Percentiles rank a stretch among this genome's conserved stretches.
Conservation (phyloP, 1,140 invertebrate genomes). For the Drosophila burlai region DNA sequence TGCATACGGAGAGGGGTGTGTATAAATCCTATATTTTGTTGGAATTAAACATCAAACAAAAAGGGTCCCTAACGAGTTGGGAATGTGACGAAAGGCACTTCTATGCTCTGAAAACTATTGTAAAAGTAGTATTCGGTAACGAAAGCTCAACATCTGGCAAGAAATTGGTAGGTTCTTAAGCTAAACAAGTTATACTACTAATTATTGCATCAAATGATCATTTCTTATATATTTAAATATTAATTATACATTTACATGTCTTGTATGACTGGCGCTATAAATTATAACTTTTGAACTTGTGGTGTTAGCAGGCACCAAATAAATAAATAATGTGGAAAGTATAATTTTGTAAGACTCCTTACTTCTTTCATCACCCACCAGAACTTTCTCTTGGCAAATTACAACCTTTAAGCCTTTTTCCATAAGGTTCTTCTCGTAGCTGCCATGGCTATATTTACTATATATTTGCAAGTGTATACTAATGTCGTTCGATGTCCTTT, state of each 20-base stretch:
- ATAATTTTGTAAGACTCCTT: too few relatives aligned
- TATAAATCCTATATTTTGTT: slow-evolving; percentile 19
- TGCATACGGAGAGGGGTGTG: neutral
- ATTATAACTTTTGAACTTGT: too few relatives aligned
- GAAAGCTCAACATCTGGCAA: neutral
- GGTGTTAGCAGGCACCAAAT: too few relatives aligned
- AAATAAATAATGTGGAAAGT: too few relatives aligned
- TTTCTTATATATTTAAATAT: too few relatives aligned
- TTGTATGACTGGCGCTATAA: too few relatives aligned
- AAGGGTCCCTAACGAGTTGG: neutral
- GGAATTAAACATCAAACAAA: slow-evolving; percentile 12
- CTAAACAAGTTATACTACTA: too few relatives aligned
- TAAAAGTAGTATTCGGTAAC: neutral
- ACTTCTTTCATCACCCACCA: neutral
- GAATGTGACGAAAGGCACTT: neutral
- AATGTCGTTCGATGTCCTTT: slow-evolving; percentile 61
- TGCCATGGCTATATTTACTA: slow-evolving; percentile 1
- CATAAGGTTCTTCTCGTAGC: neutral
- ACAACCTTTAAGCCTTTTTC: neutral
- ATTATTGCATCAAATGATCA: too few relatives aligned
- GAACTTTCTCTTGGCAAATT: neutral
- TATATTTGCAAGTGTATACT: slow-evolving; percentile 2
- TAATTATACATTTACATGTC: too few relatives aligned
- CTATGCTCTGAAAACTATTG: accelerated
- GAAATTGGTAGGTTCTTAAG: neutral